Base-by-base conservation (phyloP, 2,888 invertebrate species). In the Coleophora flavipennella region DNA sequence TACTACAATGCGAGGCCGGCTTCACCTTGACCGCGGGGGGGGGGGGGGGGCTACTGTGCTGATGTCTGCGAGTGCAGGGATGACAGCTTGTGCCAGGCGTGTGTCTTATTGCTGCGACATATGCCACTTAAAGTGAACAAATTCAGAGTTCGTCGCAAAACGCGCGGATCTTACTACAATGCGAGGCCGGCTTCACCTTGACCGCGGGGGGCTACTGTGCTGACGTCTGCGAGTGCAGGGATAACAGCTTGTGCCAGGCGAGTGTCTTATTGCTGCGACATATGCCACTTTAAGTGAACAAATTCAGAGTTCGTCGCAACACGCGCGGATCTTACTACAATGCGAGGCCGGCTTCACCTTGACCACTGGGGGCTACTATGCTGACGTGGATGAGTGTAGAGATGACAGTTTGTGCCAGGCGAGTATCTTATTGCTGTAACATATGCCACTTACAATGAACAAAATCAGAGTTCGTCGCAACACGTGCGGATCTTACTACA, bases 191-290 rank as follows among this genome's bases (percentile, higher is more conserved):
- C 86, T 94, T 34, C 90, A 91, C 59, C 94, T 94, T 9, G 86
- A 91, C 44, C 95, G 95, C 67, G 89, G 91, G 51, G 95, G n/a
- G n/a, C n/a, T n/a, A 95, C 73, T 90, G 90, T 11, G 89, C 91
- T 4, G 94, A 94, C 13, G 88, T 90, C 1, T 93, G 92, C 74
- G 88, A 89, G 40, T 95, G 95, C 71, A 81, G 86, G n/a, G n/a
- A n/a, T n/a, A n/a, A n/a, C n/a, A n/a, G n/a, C n/a, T n/a, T n/a
- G n/a, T n/a, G n/a, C n/a, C n/a, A n/a, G n/a, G n/a, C n/a, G n/a
- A n/a, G n/a, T n/a, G n/a, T n/a, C n/a, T n/a, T n/a, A n/a, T n/a
- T n/a, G n/a, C n/a, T n/a, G n/a, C n/a, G n/a, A n/a, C n/a, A n/a
- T n/a, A n/a, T n/a, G n/a, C n/a, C n/a, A n/a, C n/a, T n/a, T n/a